Evolutionary conservation across 1,140 invertebrate genomes (phyloP).

Genomic region (Hycleus cichorii): DNA sequence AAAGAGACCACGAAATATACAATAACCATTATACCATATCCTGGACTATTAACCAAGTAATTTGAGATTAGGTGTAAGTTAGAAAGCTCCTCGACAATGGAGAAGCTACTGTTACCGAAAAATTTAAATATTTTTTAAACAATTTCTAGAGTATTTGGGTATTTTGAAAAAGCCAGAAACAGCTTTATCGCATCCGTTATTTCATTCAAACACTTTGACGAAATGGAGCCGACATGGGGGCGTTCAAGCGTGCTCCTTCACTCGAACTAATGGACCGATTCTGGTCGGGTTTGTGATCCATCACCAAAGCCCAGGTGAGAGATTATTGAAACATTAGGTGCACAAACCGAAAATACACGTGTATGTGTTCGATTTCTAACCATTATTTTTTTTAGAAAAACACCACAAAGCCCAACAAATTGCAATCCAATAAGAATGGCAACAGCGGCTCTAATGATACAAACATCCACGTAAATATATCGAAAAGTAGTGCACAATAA

Average conservation of each 20-base stretch:
- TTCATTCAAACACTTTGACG: conserved; percentile 7
- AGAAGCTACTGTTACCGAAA: neutral
- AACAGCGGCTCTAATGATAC: conserved; percentile 14
- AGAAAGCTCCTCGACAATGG: neutral
- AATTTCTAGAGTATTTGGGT: too few species aligned
- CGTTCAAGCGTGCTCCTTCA: conserved; percentile 19
- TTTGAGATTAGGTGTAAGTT: conserved; percentile 35
- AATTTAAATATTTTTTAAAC: too few species aligned
- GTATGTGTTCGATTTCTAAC: conserved; percentile 1
- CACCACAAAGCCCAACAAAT: conserved; percentile 6
- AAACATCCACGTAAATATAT: conserved; percentile 6
- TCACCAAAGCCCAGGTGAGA: conserved; percentile 10
- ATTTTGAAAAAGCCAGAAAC: too few species aligned
- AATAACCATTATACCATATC: conserved; percentile 26
- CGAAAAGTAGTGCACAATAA: conserved; percentile 6
- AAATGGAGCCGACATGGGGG: conserved; percentile 18
- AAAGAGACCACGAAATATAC: conserved; percentile 17
- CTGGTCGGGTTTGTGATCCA: neutral
- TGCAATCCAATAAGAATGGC: conserved; percentile 16
- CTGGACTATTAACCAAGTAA: conserved; percentile 31
- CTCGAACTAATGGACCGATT: conserved; percentile 16
- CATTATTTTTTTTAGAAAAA: too few species aligned
- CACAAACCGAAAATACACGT: neutral
- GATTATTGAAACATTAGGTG: conserved; percentile 17
- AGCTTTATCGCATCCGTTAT: too few species aligned